phyloP scores from a whole-genome alignment of 2,888 invertebrate genomes.

The Camponotus fellah region DNA sequence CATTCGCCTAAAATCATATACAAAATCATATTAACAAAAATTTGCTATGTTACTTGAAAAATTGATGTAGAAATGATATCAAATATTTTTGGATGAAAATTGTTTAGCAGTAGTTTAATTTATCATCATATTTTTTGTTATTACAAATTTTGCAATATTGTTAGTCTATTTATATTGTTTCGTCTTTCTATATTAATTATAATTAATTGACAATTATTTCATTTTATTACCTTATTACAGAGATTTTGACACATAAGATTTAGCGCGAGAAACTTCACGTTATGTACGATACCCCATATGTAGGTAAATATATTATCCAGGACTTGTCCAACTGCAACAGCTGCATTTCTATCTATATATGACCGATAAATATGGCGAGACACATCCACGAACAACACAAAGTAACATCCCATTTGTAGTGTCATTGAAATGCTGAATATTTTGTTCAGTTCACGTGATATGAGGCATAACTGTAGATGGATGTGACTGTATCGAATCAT shows the following conservation, averaged over 20 bases:
- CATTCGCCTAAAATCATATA: slow-evolving; percentile 10
- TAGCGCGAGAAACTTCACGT: background rate
- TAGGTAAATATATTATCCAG: background rate
- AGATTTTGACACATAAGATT: slow-evolving; percentile 12
- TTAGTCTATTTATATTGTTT: background rate
- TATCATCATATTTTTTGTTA: background rate
- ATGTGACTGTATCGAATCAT: slow-evolving; percentile 13
- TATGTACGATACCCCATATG: background rate
- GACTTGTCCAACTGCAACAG: background rate
- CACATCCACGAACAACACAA: background rate
- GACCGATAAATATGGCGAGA: background rate
- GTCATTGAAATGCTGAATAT: slow-evolving; percentile 13
- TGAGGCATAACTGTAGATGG: slow-evolving; percentile 5
- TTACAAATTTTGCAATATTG: background rate
- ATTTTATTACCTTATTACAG: slow-evolving; percentile 10
- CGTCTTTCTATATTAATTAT: background rate
- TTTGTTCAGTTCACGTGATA: slow-evolving; percentile 26
- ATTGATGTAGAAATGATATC: background rate
- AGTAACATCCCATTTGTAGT: slow-evolving; percentile 26
- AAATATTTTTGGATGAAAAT: background rate
- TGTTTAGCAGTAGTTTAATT: background rate
- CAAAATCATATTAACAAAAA: too few species aligned
- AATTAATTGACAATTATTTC: background rate
- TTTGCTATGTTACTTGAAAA: too few species aligned
- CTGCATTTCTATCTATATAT: background rate